Evolutionary conservation across 2,888 invertebrate genomes (phyloP).

Genomic region (Aspidiotus destructor): DNA sequence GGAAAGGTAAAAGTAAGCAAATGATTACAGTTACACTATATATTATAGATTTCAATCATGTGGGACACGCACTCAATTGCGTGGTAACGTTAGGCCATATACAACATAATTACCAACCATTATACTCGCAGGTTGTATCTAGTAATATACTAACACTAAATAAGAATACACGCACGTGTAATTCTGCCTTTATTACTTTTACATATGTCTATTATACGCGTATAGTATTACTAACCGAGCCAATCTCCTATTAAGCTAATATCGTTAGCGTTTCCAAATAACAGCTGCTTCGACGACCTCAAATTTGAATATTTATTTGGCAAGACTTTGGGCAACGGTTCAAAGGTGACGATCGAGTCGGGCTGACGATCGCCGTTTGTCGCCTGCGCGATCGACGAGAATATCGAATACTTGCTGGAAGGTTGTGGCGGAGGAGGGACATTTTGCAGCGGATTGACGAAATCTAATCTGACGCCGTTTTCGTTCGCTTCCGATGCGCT

Average conservation of each 20-base stretch:
- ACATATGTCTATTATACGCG: too few relatives aligned
- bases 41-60: background rate
- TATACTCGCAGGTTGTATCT: too few relatives aligned
- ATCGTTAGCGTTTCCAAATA: conserved; percentile 15
- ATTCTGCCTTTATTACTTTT: too few relatives aligned
- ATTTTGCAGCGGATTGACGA: conserved; percentile 27
- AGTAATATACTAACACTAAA: background rate
- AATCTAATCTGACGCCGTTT: conserved; percentile 22
- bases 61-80: background rate
- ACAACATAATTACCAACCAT: too few relatives aligned
- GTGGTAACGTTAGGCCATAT: too few relatives aligned
- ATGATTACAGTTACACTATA: background rate
- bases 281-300: conserved; percentile 20
- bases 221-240: conserved; percentile 17
- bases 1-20: background rate
- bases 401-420: conserved; percentile 18
- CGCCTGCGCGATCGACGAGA: conserved; percentile 20
- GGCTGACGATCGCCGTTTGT: conserved; percentile 12
- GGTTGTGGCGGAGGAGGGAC: background rate
- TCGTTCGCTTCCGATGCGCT: conserved; percentile 14
- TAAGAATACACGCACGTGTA: too few relatives aligned
- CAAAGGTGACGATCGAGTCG: conserved; percentile 28
- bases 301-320: conserved; percentile 15
- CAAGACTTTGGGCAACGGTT: conserved; percentile 28
- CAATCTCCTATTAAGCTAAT: conserved; percentile 20